Evolutionary conservation across 2,888 invertebrate species (phyloP).

Genomic region (Netelia inedita): DNA sequence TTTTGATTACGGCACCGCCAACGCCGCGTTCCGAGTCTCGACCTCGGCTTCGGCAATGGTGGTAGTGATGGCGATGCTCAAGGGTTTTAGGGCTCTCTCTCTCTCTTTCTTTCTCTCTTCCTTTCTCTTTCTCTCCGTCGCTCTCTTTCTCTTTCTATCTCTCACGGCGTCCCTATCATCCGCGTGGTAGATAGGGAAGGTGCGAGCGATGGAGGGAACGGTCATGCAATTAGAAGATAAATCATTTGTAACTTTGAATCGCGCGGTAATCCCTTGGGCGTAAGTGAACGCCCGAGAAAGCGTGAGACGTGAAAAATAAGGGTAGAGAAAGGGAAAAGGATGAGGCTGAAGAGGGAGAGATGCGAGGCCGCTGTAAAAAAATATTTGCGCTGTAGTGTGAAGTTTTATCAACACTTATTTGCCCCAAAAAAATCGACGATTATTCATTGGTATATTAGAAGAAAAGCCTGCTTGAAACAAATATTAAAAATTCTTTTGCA

Average conservation of each 20-base stretch:
- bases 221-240: conserved; percentile 84
- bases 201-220: conserved; percentile 72
- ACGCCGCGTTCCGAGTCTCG: conserved; percentile 20
- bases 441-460: not conserved
- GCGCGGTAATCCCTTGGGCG: conserved; percentile 64
- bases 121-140: conserved; percentile 19
- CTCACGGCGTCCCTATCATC: not conserved
- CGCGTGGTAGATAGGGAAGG: conserved; percentile 2
- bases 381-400: not conserved
- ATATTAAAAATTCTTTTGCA: no score
- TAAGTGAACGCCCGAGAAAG: conserved; percentile 54
- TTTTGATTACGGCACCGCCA: conserved; percentile 80
- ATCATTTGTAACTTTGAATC: conserved; percentile 82
- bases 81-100: conserved; percentile 52
- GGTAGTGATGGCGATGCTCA: conserved; percentile 54
- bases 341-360: not conserved
- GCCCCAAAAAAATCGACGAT: not conserved
- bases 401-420: not conserved
- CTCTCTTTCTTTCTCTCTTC: not conserved
- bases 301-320: conserved; percentile 17
- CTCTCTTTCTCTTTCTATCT: not conserved
- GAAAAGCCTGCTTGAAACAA: no score
- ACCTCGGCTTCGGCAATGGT: conserved; percentile 35
- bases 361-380: not conserved
- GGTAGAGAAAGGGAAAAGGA: not conserved